Base-by-base conservation (phyloP, 1,140 invertebrate species). In the Notospermus geniculatus region DNA sequence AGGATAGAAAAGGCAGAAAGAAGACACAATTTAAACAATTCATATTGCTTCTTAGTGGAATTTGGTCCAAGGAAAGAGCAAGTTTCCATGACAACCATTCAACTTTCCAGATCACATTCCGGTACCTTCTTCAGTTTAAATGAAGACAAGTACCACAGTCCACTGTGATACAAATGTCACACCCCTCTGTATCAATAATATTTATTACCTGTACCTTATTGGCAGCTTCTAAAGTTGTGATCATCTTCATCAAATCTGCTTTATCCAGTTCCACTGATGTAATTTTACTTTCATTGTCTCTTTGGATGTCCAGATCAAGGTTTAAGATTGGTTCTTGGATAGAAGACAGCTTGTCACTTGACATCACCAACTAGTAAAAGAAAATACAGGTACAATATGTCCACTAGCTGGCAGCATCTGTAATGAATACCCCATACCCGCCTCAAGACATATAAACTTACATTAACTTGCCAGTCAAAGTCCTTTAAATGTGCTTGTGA, bases 401-500 rank as follows among this genome's bases (percentile, higher is more conserved):
- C n/a, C n/a, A n/a, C n/a, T n/a, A n/a, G n/a, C n/a, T n/a, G n/a
- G n/a, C n/a, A n/a, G n/a, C n/a, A n/a, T n/a, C n/a, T n/a, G n/a
- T n/a, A n/a, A n/a, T n/a, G 23, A 53, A 53, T 15, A 11, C 13
- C 23, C 23, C 50, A 11, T 15, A 53, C 11, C 23, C 54, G n/a
- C n/a, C n/a, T n/a, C n/a, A 52, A n/a, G 25, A 52, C n/a, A 5
- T 23, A 19, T 28, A 45, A n/a, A 36, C 57, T 46, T 59, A 77
- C 76, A 67, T 77, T 76, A 19, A 78, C 57, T 62, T 77, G 67
- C 76, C 76, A 78, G 59, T 78, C 76, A 71, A 78, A 78, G 61
- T 78, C 74, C 19, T 57, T 60, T 11, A 78, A 54, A 15, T 71
- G 62, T 53, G 69, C 64, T 22, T 76, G 68, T 36, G 76, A 78